These are phyloP conservation scores for Orussus abietinus DNA, from an alignment of 1,140 invertebrate species.

Conservation along the genomic window DNA sequence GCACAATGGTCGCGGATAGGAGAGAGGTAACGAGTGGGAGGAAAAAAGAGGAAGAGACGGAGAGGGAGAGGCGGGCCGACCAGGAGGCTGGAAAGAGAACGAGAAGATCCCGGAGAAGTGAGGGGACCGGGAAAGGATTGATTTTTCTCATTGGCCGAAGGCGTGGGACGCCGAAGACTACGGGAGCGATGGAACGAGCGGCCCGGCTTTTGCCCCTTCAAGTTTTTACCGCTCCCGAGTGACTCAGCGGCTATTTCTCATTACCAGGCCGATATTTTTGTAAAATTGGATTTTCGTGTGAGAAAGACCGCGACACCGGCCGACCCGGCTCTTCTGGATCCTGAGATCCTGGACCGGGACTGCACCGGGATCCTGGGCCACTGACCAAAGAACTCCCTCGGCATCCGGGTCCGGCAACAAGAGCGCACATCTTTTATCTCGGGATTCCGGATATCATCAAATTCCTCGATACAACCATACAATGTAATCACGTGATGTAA, in stretches of 20 bases:
- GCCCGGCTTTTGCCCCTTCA: conserved; percentile 21
- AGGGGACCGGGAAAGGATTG: conserved; percentile 19
- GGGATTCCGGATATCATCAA: no score
- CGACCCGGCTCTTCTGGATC: conserved; percentile 1
- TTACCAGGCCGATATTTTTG: conserved; percentile 35
- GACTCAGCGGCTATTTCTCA: conserved; percentile 36
- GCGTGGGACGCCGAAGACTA: conserved; percentile 22
- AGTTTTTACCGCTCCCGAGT: conserved; percentile 27
- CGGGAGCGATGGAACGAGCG: conserved; percentile 20
- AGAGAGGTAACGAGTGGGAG: conserved; percentile 3
- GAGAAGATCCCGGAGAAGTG: neutral
- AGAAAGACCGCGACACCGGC: conserved; percentile 28
- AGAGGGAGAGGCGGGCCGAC: no score
- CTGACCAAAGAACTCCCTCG: no score
- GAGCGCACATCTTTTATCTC: no score
- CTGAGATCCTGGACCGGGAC: no score
- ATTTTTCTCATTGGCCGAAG: conserved; percentile 28
- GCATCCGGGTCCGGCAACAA: no score
- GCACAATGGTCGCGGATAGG: neutral
- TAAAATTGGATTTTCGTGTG: conserved; percentile 37
- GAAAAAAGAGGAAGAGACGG: conserved; percentile 7
- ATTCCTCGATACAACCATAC: no score
- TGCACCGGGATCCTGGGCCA: no score
- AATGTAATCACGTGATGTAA: no score
- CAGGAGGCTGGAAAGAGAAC: neutral